Conservation (phyloP, 2,797 vertebrate genomes). For the Melanotaenia parkinsoni region DNA sequence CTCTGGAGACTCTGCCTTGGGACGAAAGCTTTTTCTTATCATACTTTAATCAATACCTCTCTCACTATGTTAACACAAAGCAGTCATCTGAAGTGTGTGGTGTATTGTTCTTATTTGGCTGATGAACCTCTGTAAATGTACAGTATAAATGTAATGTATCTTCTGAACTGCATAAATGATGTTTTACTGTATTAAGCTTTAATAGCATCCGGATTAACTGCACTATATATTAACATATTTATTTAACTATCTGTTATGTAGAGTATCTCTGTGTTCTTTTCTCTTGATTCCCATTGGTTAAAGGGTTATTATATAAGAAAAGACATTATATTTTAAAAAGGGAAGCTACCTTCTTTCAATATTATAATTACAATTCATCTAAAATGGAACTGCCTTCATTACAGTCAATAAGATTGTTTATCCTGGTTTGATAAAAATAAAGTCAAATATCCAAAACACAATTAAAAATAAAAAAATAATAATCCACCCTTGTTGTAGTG, state of each 20-base stretch:
- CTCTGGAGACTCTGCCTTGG: constrained; percentile 72
- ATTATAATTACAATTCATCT: constrained; percentile 83
- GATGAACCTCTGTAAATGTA: constrained; percentile 39
- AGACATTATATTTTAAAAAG: constrained; percentile 65
- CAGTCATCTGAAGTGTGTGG: constrained; percentile 57
- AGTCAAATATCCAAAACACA: constrained; percentile 81
- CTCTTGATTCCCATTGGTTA: constrained; percentile 42
- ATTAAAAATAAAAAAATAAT: constrained; percentile 85
- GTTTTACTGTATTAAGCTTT: constrained; percentile 12
- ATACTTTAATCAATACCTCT: constrained; percentile 84
- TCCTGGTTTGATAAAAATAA: constrained; percentile 76
- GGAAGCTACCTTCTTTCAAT: constrained; percentile 72
- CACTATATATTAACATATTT: constrained; percentile 5
- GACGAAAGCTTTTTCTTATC: constrained; percentile 81
- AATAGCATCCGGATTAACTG: constrained; percentile 14
- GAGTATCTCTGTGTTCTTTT: constrained; percentile 24
- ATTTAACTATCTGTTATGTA: constrained; percentile 36
- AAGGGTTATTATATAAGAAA: constrained; percentile 46
- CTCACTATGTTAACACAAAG: constrained; percentile 79
- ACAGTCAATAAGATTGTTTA: constrained; percentile 82
- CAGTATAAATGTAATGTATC: constrained; percentile 28
- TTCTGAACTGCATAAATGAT: constrained; percentile 24
- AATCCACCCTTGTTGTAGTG: constrained; percentile 75
- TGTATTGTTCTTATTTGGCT: constrained; percentile 44
- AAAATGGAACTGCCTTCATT: constrained; percentile 81